These are phyloP conservation scores for Dromaius novaehollandiae DNA, from an alignment of 2,113 vertebrate genomes.

Conservation along the genomic window DNA sequence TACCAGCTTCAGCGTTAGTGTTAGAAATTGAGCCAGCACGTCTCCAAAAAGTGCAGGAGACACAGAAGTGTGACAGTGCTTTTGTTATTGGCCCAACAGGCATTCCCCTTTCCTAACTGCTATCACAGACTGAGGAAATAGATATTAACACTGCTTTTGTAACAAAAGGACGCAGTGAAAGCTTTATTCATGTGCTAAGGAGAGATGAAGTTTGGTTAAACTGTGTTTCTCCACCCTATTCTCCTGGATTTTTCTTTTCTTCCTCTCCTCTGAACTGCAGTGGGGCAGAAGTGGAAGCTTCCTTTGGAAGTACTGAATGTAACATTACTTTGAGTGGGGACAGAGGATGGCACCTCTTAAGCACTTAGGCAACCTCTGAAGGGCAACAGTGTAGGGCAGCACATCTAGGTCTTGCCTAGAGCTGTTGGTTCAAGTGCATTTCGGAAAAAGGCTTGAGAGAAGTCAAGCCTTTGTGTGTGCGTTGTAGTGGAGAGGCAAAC, in stretches of 20 bases:
- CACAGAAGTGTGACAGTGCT: not conserved
- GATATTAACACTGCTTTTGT: not conserved
- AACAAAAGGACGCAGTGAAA: not conserved
- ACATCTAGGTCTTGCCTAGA: not conserved
- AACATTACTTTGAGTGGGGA: not conserved
- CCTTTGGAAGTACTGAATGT: not conserved
- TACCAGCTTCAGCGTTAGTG: not conserved
- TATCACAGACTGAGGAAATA: not conserved
- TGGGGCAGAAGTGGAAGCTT: not conserved
- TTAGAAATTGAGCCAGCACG: not conserved
- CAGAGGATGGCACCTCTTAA: not conserved
- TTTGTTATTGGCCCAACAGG: not conserved
- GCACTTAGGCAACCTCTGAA: not conserved
- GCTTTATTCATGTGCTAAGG: not conserved
- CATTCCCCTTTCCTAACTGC: not conserved
- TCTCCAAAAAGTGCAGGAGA: not conserved
- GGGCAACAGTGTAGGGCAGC: fast-evolving
- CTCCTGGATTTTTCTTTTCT: not conserved
- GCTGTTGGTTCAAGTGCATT: fast-evolving
- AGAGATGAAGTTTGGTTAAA: not conserved
- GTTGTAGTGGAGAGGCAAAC: not conserved
- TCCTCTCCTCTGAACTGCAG: not conserved
- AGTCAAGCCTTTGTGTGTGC: not conserved
- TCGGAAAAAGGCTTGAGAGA: not conserved
- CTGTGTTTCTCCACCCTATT: not conserved